Evolutionary conservation across 2,888 invertebrate species (phyloP), one percentile per base, ranked within the genome.

Genomic region (Sturmia bella): DNA sequence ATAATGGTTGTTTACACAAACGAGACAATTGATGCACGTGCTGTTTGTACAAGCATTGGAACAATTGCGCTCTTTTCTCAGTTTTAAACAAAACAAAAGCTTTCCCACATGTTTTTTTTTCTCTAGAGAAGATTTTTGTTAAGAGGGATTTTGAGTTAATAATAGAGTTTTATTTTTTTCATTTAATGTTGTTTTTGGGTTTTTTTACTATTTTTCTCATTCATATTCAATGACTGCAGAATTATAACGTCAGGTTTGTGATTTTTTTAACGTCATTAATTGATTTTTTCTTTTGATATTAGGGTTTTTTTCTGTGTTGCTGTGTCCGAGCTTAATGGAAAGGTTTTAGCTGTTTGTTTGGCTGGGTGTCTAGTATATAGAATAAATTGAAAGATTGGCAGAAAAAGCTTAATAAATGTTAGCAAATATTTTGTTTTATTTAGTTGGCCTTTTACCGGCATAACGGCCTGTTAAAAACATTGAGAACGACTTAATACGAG

Each of bases 371-470:
- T 56, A 39, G 27, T 32, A 19, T 21, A 2, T 63, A 56, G 19
- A 17, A 61, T 56, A 4, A 41, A 64, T 56, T 63, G 39, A 1
- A 48, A 4, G 54, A 64, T 56, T 63, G 39, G 3, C 48, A 45
- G 59, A 19, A 75, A 75, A 82, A 78, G 70, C 78, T 75, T 78
- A 21, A 82, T 82, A 82, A 66, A 78, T 78, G 59, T 82, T 82
- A 66, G 70, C 70, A 74, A 75, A 78, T 66, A 45, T 52, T 70
- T 75, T 82, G 45, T 64, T 75, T n/a, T 17, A 59, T 82, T 82
- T 78, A 82, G 82, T 82, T 78, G 54, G 54, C 66, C 70, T 82
- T 74, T 75, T 70, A 70, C 78, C 82, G 82, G 82, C 74, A 78
- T 61, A 70, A 66, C 59, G 66, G 57, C 72, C 37, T 74, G 78